Base-by-base conservation (phyloP, 2,113 vertebrate species). In the Sphaerodactylus townsendi region DNA sequence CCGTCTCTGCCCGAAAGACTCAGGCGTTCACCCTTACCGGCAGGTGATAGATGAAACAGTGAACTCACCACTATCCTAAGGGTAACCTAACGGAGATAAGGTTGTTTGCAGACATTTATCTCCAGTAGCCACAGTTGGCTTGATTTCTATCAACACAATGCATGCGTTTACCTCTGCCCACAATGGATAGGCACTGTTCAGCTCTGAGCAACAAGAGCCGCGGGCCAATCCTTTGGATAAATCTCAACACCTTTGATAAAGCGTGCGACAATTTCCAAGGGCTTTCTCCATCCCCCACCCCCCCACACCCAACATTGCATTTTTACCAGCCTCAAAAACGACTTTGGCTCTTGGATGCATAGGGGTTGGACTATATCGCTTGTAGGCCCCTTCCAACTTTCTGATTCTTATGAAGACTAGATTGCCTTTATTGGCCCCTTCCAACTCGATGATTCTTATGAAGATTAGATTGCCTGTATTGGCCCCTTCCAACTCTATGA, bases 51-150 rank as follows among this genome's bases (percentile, higher is more conserved):
- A 77, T 80, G 59, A 39, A 56, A 30, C n/a, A 5, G 48, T 83
- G 35, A 23, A 37, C 25, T 77, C 56, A 35, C 68, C 68, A 71
- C 78, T 73, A 46, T 79, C 89, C 75, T 71, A 77, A 53, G 56
- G 88, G 84, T 56, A 56, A 89, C 71, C 0, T 69, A 48, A 50
- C 0, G 84, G 30, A 90, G 89, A 37, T 70, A 17, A 28, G 28
- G 4, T 0, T 0, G 19, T 37, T 1, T 17, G 41, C 86, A n/a
- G 21, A 30, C 30, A 30, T 46, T 87, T 72, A 83, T 2, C 56
- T 71, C 64, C 35, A 0, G 23, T 3, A 35, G 33, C 33, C 46
- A 8, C 83, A 21, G 44, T 33, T 77, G n/a, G 23, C 39, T 70
- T 70, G 62, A 3, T 0, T 0, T 37, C 86, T n/a, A 41, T 48